Percentiles rank a stretch among this genome's conserved stretches.
Evolutionary conservation across 2,888 invertebrate genomes (phyloP).

Genomic region (Trilocha varians): DNA sequence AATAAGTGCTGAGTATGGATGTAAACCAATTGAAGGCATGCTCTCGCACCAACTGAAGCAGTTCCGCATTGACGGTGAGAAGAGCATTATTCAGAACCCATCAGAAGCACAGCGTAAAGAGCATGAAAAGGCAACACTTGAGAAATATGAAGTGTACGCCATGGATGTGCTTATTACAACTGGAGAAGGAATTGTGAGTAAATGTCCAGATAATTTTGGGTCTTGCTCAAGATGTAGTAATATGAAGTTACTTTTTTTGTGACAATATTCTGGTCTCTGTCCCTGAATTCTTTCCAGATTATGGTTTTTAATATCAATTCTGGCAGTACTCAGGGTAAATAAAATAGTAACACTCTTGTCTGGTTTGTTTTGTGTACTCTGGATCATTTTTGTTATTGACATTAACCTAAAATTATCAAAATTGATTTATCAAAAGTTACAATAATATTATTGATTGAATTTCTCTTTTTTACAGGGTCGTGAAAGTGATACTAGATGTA

Average conservation of each 20-base stretch:
- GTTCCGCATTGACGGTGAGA: conserved; percentile 97
- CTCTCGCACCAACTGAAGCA: conserved; percentile 96
- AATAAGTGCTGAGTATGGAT: conserved; percentile 92
- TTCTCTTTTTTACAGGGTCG: conserved; percentile 75
- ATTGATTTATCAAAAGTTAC: neutral
- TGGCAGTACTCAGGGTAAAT: conserved; percentile 51
- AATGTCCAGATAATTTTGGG: neutral
- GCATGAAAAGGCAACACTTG: conserved; percentile 96
- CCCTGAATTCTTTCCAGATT: conserved; percentile 52
- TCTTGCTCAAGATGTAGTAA: too few relatives aligned
- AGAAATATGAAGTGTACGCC: conserved; percentile 97
- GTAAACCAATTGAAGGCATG: conserved; percentile 98
- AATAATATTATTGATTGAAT: conserved; percentile 1
- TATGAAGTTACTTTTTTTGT: too few relatives aligned
- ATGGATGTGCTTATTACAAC: conserved; percentile 98
- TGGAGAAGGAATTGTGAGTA: conserved; percentile 90
- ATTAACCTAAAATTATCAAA: conserved; percentile 10
- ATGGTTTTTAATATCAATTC: conserved; percentile 18
- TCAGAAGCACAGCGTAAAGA: conserved; percentile 97
- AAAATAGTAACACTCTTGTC: conserved; percentile 32
- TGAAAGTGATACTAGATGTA: conserved; percentile 95
- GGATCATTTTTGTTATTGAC: conserved; percentile 37
- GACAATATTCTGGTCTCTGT: neutral
- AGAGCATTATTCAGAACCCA: conserved; percentile 87
- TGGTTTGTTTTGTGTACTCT: conserved; percentile 24